Conservation (phyloP, 2,888 invertebrate species). For the Reticulitermes lucifugus region DNA sequence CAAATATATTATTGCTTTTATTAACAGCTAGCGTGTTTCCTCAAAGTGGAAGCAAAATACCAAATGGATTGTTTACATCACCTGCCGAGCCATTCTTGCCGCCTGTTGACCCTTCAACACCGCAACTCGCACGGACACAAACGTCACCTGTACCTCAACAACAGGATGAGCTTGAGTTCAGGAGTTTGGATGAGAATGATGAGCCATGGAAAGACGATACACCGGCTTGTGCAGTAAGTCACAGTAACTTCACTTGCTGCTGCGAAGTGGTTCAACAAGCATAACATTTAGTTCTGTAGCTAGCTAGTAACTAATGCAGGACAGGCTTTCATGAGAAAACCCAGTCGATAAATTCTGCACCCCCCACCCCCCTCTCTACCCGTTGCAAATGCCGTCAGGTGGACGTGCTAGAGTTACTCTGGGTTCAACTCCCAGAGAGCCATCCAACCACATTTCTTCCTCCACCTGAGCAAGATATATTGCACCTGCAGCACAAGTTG, state of each 20-base stretch:
- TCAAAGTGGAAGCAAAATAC: constrained; percentile 1
- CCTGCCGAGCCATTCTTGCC: constrained; percentile 42
- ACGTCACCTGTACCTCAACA: not conserved
- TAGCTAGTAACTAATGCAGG: too few relatives aligned
- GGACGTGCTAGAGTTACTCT: too few relatives aligned
- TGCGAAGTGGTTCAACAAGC: too few relatives aligned
- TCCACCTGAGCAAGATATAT: too few relatives aligned
- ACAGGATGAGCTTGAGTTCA: constrained; percentile 41
- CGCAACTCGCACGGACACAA: not conserved
- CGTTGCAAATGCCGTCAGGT: too few relatives aligned
- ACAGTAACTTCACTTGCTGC: not conserved
- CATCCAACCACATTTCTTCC: too few relatives aligned
- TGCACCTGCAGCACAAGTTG: too few relatives aligned
- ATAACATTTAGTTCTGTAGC: too few relatives aligned
- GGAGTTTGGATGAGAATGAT: constrained; percentile 39
- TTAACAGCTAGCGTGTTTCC: not conserved
- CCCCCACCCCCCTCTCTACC: too few relatives aligned
- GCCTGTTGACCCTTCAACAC: constrained; percentile 25
- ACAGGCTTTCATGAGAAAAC: too few relatives aligned
- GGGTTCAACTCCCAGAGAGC: too few relatives aligned
- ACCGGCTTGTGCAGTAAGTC: not conserved
- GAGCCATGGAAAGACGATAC: not conserved
- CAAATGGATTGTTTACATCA: constrained; percentile 29
- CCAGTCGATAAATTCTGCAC: too few relatives aligned
- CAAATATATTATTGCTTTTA: not conserved